Conservation (phyloP, 2,113 vertebrate species). For the Irena cyanogastra region DNA sequence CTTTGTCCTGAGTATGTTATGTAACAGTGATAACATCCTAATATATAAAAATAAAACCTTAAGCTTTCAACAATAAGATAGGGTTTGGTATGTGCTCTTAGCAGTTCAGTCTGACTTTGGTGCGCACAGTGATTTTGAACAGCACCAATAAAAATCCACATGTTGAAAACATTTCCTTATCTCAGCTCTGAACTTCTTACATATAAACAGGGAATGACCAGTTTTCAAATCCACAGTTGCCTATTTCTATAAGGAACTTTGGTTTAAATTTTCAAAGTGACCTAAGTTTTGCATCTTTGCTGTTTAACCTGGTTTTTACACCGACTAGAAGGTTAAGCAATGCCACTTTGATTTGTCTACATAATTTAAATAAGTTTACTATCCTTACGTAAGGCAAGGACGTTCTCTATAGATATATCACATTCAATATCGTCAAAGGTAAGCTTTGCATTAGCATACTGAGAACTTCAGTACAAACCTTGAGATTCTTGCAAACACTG, state of each 20-base stretch:
- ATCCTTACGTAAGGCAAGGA: slow-evolving; percentile 79
- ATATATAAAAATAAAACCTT: slow-evolving; percentile 84
- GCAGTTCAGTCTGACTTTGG: slow-evolving; percentile 70
- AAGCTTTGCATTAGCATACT: slow-evolving; percentile 84
- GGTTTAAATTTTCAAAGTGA: slow-evolving; percentile 85
- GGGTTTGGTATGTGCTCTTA: slow-evolving; percentile 77
- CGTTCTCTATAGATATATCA: slow-evolving; percentile 80
- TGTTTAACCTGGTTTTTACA: slow-evolving; percentile 76
- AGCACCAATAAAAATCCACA: slow-evolving; percentile 53
- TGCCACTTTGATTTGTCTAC: slow-evolving; percentile 94
- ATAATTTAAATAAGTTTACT: slow-evolving; percentile 85
- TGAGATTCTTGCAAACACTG: slow-evolving; percentile 72
- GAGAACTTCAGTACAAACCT: slow-evolving; percentile 64
- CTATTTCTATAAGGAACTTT: slow-evolving; percentile 88
- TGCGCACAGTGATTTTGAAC: slow-evolving; percentile 70
- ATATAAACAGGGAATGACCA: slow-evolving; percentile 78
- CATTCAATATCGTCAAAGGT: slow-evolving; percentile 86
- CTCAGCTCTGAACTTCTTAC: slow-evolving; percentile 72
- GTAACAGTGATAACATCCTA: slow-evolving; percentile 78
- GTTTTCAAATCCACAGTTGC: slow-evolving; percentile 79
- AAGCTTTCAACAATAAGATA: slow-evolving; percentile 69
- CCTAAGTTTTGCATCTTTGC: slow-evolving; percentile 80
- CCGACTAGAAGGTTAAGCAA: slow-evolving; percentile 75
- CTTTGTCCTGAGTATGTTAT: slow-evolving; percentile 96
- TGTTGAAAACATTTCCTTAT: slow-evolving; percentile 48